Evolutionary conservation across 2,113 vertebrate species (phyloP).

Genomic region (Crocuta crocuta): DNA sequence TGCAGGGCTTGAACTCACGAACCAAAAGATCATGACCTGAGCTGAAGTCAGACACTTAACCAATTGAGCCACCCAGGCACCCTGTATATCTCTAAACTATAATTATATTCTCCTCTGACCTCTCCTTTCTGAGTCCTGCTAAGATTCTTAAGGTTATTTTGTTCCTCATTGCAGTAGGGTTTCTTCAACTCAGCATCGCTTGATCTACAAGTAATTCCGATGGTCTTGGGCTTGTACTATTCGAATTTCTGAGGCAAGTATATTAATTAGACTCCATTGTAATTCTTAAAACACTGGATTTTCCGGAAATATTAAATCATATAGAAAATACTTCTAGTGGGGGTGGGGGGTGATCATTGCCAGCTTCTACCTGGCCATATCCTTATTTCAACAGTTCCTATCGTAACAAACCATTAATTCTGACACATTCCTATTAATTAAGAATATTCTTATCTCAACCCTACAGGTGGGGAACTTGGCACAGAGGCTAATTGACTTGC

Average conservation of each 20-base stretch:
- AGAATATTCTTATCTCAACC: constrained; percentile 51
- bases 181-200: background rate
- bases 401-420: constrained; percentile 15
- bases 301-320: background rate
- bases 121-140: background rate
- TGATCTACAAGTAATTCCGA: background rate
- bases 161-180: background rate
- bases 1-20: too few species aligned
- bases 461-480: constrained; percentile 12
- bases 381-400: background rate
- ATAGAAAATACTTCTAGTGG: background rate
- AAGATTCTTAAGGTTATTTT: background rate
- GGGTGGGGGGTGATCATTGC: background rate
- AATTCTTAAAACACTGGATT: constrained; percentile 13
- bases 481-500: constrained; percentile 52
- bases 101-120: background rate
- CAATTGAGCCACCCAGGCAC: too few species aligned
- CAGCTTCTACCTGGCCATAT: background rate
- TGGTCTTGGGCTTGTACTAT: background rate
- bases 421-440: constrained; percentile 34
- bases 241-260: background rate
- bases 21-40: too few species aligned
- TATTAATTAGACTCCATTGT: background rate
- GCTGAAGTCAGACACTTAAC: too few species aligned
- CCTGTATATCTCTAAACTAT: background rate